Percentiles rank a stretch among this genome's conserved stretches.
Evolutionary conservation across 2,888 invertebrate genomes (phyloP).

Genomic region (Ariolimax columbianus): DNA sequence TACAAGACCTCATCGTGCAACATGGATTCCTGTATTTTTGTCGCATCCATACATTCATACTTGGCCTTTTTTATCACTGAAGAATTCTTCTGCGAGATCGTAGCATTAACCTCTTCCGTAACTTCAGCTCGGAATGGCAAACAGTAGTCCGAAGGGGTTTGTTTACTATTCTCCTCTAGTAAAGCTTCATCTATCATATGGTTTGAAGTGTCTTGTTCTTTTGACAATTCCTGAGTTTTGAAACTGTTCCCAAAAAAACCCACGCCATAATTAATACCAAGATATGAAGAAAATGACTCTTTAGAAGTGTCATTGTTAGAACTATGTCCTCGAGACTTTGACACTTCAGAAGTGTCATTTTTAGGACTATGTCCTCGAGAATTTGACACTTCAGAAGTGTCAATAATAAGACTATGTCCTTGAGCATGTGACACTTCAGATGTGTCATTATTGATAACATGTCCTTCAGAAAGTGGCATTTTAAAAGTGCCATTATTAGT

Average conservation of each 20-base stretch:
- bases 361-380: not conserved
- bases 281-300: not conserved
- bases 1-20: too few species aligned
- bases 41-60: not conserved
- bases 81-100: not conserved
- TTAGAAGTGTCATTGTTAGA: not conserved
- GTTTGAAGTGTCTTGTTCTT: not conserved
- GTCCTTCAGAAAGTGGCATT: not conserved
- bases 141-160: not conserved
- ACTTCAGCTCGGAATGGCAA: not conserved
- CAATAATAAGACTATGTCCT: not conserved
- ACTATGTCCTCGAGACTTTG: not conserved
- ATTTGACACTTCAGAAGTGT: not conserved
- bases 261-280: not conserved
- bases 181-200: not conserved
- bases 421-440: too few species aligned
- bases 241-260: not conserved
- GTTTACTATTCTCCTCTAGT: not conserved
- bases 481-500: too few species aligned
- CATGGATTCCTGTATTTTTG: too few species aligned
- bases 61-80: not conserved
- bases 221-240: not conserved
- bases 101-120: not conserved
- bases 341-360: not conserved
- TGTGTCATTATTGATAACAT: not conserved